Evolutionary conservation across 2,888 invertebrate species (phyloP).

Genomic region (Tipula confusa): DNA sequence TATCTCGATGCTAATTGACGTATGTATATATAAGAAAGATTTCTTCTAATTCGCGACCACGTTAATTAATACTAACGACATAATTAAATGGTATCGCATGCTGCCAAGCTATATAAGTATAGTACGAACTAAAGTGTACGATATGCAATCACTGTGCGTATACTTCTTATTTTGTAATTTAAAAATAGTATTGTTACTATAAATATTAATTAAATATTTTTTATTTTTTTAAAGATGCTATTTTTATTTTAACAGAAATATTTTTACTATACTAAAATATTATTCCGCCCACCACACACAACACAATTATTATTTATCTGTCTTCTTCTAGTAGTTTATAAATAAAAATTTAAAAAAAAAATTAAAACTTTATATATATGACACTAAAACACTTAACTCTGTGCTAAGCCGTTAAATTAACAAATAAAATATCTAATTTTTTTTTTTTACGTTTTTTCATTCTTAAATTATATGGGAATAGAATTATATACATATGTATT

Average conservation of each 20-base stretch:
- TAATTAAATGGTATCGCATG: background rate
- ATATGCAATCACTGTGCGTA: background rate
- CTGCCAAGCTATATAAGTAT: background rate
- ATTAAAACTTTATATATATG: background rate
- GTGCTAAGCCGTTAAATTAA: conserved; percentile 8
- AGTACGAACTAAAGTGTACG: background rate
- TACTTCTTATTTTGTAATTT: background rate
- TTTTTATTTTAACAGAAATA: background rate
- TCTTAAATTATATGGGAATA: background rate
- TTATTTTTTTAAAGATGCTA: background rate
- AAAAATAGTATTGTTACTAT: background rate
- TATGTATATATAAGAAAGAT: background rate
- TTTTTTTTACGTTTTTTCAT: background rate
- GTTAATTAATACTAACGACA: background rate
- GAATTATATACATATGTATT: background rate
- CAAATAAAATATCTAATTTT: background rate
- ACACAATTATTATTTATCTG: conserved; percentile 21
- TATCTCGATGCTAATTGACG: background rate
- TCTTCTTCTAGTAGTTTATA: conserved; percentile 15
- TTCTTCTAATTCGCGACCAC: background rate
- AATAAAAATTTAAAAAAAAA: background rate
- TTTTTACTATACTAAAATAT: conserved; percentile 25
- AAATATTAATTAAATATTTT: conserved; percentile 20
- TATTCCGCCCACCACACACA: conserved; percentile 12
- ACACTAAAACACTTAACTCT: conserved; percentile 25